Base-by-base conservation (phyloP, 2,113 vertebrate species). In the Dasyprocta punctata region DNA sequence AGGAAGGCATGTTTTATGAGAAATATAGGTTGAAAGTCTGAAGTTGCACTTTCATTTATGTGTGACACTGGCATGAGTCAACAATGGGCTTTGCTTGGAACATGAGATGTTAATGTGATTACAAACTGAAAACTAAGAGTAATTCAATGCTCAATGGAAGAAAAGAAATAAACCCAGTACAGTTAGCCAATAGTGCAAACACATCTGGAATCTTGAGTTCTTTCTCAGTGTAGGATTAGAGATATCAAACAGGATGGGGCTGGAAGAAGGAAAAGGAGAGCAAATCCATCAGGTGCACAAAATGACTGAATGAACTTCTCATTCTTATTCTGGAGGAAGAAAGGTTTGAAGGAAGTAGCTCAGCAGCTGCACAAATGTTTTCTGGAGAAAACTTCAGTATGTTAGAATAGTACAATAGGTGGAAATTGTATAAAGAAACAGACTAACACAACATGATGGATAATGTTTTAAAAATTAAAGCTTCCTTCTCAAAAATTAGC, bases 381-480 rank as follows among this genome's bases (percentile, higher is more conserved):
- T 47, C 7, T 24, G 11, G 58, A 65, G n/a, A 16, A 82, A 85
- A 77, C 12, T 5, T 49, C 11, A n/a, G 41, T 52, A 63, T 47
- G 12, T 93, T 65, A 95, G 19, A 73, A 54, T 41, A 54, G 17
- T 33, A 78, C 30, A 67, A 84, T 44, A n/a, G 58, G 14, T 28
- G 17, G 14, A 63, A 92, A 88, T 61, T 84, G 3, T 44, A 81
- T 44, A 22, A 52, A 93, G 49, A 84, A 33, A 6, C n/a, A 36
- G 44, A 84, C 81, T 38, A 69, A 1, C 47, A 71, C 33, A 20
- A 75, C 1, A 8, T 69, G 58, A 69, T 47, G 44, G 52, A 82
- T 47, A 49, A 89, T 20, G 71, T 94, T 28, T 81, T 95, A 85
- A 95, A 91, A 88, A 81, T 84, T 87, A 90, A 89, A 97, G 3